Base-by-base conservation (phyloP, 2,113 vertebrate genomes). In the Cryptotis parvus region DNA sequence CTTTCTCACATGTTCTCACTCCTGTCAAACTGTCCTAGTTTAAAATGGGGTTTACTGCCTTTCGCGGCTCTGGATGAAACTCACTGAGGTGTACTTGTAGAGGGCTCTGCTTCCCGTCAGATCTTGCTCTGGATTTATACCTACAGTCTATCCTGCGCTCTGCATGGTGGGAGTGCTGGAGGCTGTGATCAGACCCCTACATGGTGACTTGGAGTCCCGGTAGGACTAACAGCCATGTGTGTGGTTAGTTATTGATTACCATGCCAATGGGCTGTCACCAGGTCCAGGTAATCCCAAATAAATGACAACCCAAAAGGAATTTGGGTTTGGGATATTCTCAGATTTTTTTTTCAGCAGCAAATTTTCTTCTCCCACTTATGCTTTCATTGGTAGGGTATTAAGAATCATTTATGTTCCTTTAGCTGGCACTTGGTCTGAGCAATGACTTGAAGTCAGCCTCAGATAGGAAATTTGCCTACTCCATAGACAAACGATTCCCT, bases 331-430 rank as follows among this genome's bases (percentile, higher is more conserved):
- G 89, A 87, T 91, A 88, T 80, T 63, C 80, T 92, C 52, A 90
- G 33, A 16, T 58, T 86, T 95, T 94, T 87, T 95, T 94, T 87
- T 39, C 49, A 86, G 41, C 72, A 11, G 33, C 16, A 80, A 68
- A 77, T 68, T 45, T 33, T 29, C 24, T 91, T 93, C 76, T 91
- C 16, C 41, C 68, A 84, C 69, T 29, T 87, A 66, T 1, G 15
- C 81, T 86, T 93, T 93, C 49, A 92, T 94, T 83, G 39, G 85
- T 84, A 83, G 31, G 80, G 79, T 90, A 88, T 94, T 91, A 95
- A 94, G 82, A 92, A 93, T 95, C 95, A 96, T 95, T 96, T 91
- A 91, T 94, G 94, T 92, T 93, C 93, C 76, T 95, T 95, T 78
- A 95, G 91, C 37, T 39, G 77, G 73, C 82, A 84, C 49, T 94